A percentile compares a stretch with the other conserved stretches of the same genome.
phyloP scores from a whole-genome alignment of 2,888 invertebrate genomes.

The Choreutis nemorana region DNA sequence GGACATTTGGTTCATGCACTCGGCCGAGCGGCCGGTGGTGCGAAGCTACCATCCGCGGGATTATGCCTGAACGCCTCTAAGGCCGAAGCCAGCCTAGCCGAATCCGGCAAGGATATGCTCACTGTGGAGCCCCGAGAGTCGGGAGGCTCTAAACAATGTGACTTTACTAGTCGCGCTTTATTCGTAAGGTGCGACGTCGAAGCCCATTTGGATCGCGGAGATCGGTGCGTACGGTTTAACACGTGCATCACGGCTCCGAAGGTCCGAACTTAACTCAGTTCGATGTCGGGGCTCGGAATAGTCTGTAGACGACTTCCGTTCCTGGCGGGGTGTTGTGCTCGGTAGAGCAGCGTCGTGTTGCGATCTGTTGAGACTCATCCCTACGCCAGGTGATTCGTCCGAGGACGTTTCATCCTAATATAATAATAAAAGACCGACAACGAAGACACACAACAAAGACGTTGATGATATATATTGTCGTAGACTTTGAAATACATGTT shows the following conservation, averaged over 20 bases:
- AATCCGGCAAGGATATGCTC: constrained; percentile 47
- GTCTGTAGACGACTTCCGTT: constrained; percentile 69
- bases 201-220: constrained; percentile 34
- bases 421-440: too few species aligned
- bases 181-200: constrained; percentile 32
- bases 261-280: constrained; percentile 27
- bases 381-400: too few species aligned
- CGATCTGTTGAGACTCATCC: constrained; percentile 70
- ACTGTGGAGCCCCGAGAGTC: constrained; percentile 43
- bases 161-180: constrained; percentile 30
- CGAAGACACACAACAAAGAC: too few species aligned
- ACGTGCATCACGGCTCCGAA: constrained; percentile 21
- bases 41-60: constrained; percentile 65
- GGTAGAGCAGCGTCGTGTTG: constrained; percentile 67
- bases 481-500: too few species aligned
- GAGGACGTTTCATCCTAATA: too few species aligned
- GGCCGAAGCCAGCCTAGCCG: constrained; percentile 69
- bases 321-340: constrained; percentile 69
- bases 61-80: constrained; percentile 69
- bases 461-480: too few species aligned
- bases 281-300: constrained; percentile 66
- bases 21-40: constrained; percentile 70
- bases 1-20: constrained; percentile 70
- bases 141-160: constrained; percentile 55
- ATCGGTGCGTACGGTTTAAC: constrained; percentile 28